Conservation (phyloP, 1,140 invertebrate genomes). For the Onthophagus taurus region DNA sequence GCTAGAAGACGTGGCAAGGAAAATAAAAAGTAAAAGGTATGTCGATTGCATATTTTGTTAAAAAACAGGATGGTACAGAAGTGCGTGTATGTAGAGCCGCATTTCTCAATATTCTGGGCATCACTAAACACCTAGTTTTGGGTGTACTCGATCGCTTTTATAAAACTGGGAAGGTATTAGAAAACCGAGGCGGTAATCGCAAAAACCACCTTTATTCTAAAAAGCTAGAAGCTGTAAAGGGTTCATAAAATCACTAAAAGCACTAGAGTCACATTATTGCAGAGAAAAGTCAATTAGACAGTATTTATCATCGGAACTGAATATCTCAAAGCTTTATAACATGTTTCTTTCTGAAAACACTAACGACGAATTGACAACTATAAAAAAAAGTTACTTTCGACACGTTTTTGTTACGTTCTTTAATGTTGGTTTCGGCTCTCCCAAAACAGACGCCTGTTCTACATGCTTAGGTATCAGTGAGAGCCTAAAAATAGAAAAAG, state of each 20-base stretch:
- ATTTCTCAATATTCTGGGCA: neutral
- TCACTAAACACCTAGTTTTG: neutral
- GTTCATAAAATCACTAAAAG: constrained; percentile 3
- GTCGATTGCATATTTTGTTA: too few species aligned
- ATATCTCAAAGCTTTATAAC: constrained; percentile 1
- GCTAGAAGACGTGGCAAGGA: too few species aligned
- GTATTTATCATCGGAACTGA: constrained; percentile 5
- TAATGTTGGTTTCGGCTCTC: constrained; percentile 2
- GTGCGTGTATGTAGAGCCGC: neutral
- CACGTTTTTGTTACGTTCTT: constrained; percentile 1
- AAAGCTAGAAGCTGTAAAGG: constrained; percentile 2
- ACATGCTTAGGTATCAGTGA: constrained; percentile 2
- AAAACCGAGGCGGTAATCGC: constrained; percentile 4
- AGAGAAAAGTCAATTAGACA: neutral
- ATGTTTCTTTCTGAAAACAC: constrained; percentile 2
- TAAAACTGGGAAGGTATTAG: constrained; percentile 1
- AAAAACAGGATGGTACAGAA: too few species aligned
- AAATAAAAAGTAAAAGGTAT: too few species aligned
- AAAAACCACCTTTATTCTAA: neutral
- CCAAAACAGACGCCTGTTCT: neutral
- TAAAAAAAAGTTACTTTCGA: constrained; percentile 3
- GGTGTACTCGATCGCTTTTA: neutral
- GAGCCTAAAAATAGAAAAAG: neutral
- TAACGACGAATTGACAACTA: too few species aligned
- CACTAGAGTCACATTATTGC: constrained; percentile 4